These are phyloP conservation scores for Holotrichia oblita DNA, from an alignment of 1,140 invertebrate genomes.

Conservation along the genomic window DNA sequence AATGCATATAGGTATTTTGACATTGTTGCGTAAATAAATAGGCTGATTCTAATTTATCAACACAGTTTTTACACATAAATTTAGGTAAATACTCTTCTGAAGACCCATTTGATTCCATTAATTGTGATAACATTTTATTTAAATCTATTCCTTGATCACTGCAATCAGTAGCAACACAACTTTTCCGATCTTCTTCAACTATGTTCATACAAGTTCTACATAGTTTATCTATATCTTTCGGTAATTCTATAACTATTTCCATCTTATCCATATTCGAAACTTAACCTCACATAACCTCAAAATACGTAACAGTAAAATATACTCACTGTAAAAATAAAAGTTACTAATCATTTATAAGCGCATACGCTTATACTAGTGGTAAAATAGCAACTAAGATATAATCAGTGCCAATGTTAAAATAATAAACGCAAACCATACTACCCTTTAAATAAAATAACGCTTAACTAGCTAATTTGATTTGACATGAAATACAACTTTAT, in stretches of 20 bases:
- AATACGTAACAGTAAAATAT: not conserved
- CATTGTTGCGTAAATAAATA: constrained; percentile 42
- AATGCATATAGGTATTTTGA: constrained; percentile 26
- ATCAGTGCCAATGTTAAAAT: not conserved
- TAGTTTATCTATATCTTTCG: constrained; percentile 42
- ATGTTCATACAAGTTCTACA: constrained; percentile 43
- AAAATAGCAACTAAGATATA: not conserved
- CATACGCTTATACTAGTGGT: not conserved
- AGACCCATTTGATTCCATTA: not conserved
- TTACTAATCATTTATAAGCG: not conserved
- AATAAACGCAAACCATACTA: not conserved
- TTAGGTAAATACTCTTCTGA: constrained; percentile 38
- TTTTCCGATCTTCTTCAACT: not conserved
- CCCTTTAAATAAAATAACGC: not conserved
- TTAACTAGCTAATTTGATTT: not conserved
- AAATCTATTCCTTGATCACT: not conserved
- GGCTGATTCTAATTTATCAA: constrained; percentile 37
- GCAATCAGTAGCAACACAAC: not conserved
- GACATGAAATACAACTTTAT: not conserved
- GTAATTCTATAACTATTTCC: constrained; percentile 41
- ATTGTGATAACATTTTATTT: constrained; percentile 5
- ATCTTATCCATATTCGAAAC: not conserved
- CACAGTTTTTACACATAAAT: constrained; percentile 37
- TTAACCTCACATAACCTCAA: constrained; percentile 24
- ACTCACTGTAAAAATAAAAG: not conserved